Percentiles rank a stretch among this genome's conserved stretches.
These are phyloP conservation scores for Ectemnius continuus DNA, from an alignment of 2,888 invertebrate species.

Conservation along the genomic window DNA sequence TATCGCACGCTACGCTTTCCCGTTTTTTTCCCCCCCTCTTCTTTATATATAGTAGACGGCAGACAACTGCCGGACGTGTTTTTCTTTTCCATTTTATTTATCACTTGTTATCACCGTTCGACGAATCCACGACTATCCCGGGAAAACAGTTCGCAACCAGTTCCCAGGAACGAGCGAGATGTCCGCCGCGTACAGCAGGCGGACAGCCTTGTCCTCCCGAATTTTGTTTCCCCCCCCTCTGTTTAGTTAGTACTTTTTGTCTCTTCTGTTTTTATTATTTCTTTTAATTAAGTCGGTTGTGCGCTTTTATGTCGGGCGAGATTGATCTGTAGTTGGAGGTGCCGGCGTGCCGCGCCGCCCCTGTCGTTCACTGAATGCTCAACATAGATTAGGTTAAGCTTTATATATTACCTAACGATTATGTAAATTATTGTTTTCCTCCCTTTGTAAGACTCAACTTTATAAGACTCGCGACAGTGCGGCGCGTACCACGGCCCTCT, in stretches of 20 bases:
- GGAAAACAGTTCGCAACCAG: no score
- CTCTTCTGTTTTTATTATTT: background rate
- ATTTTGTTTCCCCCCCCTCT: conserved; percentile 1
- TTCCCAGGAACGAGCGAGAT: no score
- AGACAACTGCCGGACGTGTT: background rate
- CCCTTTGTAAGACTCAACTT: conserved; percentile 66
- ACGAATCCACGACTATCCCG: no score
- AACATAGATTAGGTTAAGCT: conserved; percentile 74
- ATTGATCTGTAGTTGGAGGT: conserved; percentile 20
- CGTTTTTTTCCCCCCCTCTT: conserved; percentile 27
- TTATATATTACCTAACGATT: conserved; percentile 63
- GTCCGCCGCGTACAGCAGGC: background rate
- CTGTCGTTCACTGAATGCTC: conserved; percentile 71
- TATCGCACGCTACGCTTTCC: conserved; percentile 34
- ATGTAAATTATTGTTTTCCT: conserved; percentile 72
- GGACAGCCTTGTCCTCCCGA: background rate
- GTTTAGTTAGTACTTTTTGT: background rate
- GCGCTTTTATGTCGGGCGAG: conserved; percentile 43
- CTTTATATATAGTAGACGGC: conserved; percentile 35
- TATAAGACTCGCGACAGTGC: conserved; percentile 57
- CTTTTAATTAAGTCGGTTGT: conserved; percentile 38
- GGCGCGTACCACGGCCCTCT: conserved; percentile 56
- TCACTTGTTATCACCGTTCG: no score
- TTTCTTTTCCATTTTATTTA: no score
- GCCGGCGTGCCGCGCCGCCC: conserved; percentile 48